Percentiles rank a stretch among this genome's conserved stretches.
Evolutionary conservation across 2,797 vertebrate genomes (phyloP).

Genomic region (Stomatorhinus walkeri): DNA sequence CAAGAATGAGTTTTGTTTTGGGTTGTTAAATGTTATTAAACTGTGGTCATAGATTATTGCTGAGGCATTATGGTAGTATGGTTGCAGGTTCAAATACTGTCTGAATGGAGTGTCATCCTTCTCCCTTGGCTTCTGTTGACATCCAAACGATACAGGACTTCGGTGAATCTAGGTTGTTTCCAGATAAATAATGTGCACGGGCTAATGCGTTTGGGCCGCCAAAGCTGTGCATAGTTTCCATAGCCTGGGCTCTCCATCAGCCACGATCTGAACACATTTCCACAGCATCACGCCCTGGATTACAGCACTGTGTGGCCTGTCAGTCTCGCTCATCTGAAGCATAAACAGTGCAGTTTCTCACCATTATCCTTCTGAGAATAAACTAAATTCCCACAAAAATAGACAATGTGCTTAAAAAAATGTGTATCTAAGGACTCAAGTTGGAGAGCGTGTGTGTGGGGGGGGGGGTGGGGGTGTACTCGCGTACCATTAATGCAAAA

Average conservation of each 20-base stretch:
- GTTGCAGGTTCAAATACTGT: neutral
- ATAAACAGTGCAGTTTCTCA: slow-evolving; percentile 12
- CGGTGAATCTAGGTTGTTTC: neutral
- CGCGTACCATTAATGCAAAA: neutral
- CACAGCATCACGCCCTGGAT: neutral
- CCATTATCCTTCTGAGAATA: slow-evolving; percentile 9
- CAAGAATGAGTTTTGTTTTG: neutral
- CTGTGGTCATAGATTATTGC: neutral
- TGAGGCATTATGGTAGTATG: neutral
- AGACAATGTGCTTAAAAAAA: neutral
- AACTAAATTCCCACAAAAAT: neutral
- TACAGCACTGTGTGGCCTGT: neutral
- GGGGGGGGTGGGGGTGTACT: neutral
- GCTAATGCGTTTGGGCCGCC: neutral
- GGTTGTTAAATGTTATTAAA: neutral
- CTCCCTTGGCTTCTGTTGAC: neutral
- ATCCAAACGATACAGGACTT: neutral
- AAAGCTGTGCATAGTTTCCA: neutral
- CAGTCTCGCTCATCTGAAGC: neutral
- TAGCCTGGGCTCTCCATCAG: neutral
- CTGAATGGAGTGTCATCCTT: neutral
- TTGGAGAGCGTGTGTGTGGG: neutral
- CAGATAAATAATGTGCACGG: neutral
- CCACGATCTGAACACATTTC: neutral
- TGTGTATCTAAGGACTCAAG: neutral